Conservation (phyloP, 1,140 invertebrate genomes). For the Andricus grossulariae region DNA sequence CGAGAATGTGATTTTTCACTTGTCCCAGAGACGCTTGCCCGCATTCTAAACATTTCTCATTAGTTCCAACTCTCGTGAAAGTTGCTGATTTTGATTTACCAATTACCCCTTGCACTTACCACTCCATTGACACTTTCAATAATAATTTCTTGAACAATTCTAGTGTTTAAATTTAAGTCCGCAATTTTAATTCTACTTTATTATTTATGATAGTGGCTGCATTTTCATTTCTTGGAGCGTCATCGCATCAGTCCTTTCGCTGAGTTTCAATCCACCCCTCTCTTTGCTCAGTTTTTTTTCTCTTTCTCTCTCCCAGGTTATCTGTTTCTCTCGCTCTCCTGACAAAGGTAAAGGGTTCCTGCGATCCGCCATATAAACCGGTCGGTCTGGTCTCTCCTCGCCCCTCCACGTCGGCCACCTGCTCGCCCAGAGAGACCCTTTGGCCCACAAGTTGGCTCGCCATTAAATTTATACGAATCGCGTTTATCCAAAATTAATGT, state of each 20-base stretch:
- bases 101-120: too few relatives aligned
- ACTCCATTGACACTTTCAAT: too few relatives aligned
- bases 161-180: neutral
- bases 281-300: neutral
- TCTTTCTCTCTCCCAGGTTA: slow-evolving; percentile 33
- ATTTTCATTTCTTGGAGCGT: slow-evolving; percentile 20
- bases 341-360: slow-evolving; percentile 43
- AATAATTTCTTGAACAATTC: neutral
- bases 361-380: slow-evolving; percentile 66
- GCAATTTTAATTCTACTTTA: neutral
- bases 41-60: neutral
- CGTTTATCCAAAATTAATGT: slow-evolving; percentile 56
- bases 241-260: slow-evolving; percentile 7
- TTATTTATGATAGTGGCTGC: slow-evolving; percentile 6
- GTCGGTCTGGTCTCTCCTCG: slow-evolving; percentile 68
- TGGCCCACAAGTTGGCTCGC: slow-evolving; percentile 63
- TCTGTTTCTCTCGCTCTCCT: slow-evolving; percentile 37
- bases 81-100: too few relatives aligned
- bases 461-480: slow-evolving; percentile 74
- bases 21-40: neutral
- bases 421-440: slow-evolving; percentile 65
- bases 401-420: slow-evolving; percentile 66
- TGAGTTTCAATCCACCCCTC: slow-evolving; percentile 35
- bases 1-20: slow-evolving; percentile 1
- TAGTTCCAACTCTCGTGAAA: neutral